Base-by-base conservation (phyloP, 2,113 vertebrate species). In the Notechis scutatus region DNA sequence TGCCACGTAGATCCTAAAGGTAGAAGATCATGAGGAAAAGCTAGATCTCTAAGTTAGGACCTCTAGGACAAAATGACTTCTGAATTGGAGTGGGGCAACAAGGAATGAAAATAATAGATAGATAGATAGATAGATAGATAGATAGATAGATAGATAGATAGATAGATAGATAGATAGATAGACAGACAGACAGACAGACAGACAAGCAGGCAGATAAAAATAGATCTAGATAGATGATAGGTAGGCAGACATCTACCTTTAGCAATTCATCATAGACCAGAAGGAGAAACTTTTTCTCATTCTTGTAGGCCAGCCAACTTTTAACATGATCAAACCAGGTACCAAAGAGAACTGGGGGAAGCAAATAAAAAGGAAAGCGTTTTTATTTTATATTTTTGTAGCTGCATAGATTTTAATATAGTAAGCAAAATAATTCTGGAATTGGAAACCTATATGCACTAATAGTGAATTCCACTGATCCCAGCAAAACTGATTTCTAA, bases 1-100 rank as follows among this genome's bases (percentile, higher is more conserved):
- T 94, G 52, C 94, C 96, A 74, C 85, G 96, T 5, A 97, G 96
- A 92, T 98, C 97, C 98, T 98, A 87, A 69, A 69, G 94, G 61
- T 39, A 34, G 10, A 15, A 92, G n/a, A 1, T 1, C 5, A 11
- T 47, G 29, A 3, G 2, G 52, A 42, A 69, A 24, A 85, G 26
- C n/a, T 64, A 26, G 39, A 64, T 34, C 50, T 39, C 69, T 81
- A 39, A 81, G 69, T 56, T 50, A 39, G 29, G n/a, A 45, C 34
- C 85, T 52, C 15, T 47, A 56, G 57, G 6, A 23, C 54, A 47
- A 11, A 42, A 42, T 34, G 47, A 26, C 23, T 45, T 23, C 1
- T 57, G 34, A 29, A 26, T 39, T 93, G 18, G 59, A 20, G 3
- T 47, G 24, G 42, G 57, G 10, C 20, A 81, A 29, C 3, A 11